These are phyloP conservation scores for Xestobium rufovillosum DNA, from an alignment of 2,888 invertebrate genomes.

Conservation along the genomic window DNA sequence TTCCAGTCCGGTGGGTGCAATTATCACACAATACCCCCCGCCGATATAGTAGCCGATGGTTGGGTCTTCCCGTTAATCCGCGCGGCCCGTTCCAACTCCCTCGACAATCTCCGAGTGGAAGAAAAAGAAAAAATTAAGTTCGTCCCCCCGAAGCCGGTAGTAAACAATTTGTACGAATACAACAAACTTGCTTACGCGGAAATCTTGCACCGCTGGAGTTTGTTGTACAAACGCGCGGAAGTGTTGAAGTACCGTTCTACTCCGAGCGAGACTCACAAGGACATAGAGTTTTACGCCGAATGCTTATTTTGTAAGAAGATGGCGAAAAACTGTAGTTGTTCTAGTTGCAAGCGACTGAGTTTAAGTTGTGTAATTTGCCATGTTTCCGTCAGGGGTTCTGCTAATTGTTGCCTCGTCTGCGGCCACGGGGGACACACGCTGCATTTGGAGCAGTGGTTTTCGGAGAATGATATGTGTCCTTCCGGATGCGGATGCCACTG, in stretches of 20 bases:
- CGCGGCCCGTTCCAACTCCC: constrained; percentile 71
- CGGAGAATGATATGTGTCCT: constrained; percentile 70
- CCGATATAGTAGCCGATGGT: constrained; percentile 70
- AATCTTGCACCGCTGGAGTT: constrained; percentile 58
- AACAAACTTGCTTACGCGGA: constrained; percentile 86
- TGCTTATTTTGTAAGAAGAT: constrained; percentile 64
- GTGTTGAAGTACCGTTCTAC: constrained; percentile 57
- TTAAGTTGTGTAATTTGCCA: constrained; percentile 80
- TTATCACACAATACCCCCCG: constrained; percentile 80
- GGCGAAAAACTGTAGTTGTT: constrained; percentile 62
- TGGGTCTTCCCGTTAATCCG: constrained; percentile 66
- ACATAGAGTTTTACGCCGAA: constrained; percentile 66
- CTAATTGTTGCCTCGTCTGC: constrained; percentile 81
- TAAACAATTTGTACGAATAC: constrained; percentile 62
- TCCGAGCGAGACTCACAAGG: constrained; percentile 40
- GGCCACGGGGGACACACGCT: constrained; percentile 88
- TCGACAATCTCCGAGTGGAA: constrained; percentile 59
- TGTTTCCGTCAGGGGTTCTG: constrained; percentile 74
- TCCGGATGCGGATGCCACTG: constrained; percentile 91
- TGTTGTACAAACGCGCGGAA: constrained; percentile 43
- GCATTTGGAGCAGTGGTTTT: constrained; percentile 81
- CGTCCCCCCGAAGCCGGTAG: constrained; percentile 44
- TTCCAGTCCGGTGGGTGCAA: constrained; percentile 71
- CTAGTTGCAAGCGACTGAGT: constrained; percentile 62
- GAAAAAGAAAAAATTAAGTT: constrained; percentile 37